These are phyloP conservation scores for Xyrauchen texanus DNA, from an alignment of 2,113 vertebrate genomes.

Conservation along the genomic window DNA sequence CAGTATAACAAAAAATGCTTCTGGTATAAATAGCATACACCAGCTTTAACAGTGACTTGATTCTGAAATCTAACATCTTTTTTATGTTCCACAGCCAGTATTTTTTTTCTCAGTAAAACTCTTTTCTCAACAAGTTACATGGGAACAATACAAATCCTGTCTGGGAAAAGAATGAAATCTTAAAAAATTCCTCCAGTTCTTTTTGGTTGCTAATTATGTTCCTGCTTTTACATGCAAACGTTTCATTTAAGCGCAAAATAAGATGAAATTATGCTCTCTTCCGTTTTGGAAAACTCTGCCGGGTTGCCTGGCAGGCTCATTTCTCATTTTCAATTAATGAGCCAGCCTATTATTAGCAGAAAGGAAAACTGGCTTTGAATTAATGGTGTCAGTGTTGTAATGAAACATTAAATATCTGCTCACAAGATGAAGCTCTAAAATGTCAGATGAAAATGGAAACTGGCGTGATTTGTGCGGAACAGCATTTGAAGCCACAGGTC, in stretches of 20 bases:
- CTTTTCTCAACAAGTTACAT: not conserved
- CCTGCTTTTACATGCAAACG: constrained; percentile 61
- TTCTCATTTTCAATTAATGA: constrained; percentile 70
- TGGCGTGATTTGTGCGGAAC: constrained; percentile 40
- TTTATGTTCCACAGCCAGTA: too few relatives aligned
- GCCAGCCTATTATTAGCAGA: constrained; percentile 67
- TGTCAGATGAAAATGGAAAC: constrained; percentile 51
- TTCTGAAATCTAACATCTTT: too few relatives aligned
- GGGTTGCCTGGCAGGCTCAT: constrained; percentile 65
- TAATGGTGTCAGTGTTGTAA: constrained; percentile 62
- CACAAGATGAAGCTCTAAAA: constrained; percentile 42
- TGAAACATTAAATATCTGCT: constrained; percentile 65
- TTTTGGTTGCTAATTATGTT: constrained; percentile 62
- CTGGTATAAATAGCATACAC: too few relatives aligned
- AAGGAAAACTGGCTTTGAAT: constrained; percentile 63
- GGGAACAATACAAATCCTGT: constrained; percentile 52
- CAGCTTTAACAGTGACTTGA: too few relatives aligned
- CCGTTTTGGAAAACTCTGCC: constrained; percentile 64
- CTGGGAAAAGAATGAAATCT: constrained; percentile 28
- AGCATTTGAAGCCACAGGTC: constrained; percentile 19
- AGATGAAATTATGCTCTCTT: constrained; percentile 55
- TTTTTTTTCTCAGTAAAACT: too few relatives aligned
- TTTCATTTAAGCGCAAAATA: constrained; percentile 65
- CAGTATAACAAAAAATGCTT: too few relatives aligned
- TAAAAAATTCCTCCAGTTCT: constrained; percentile 47